Evolutionary conservation across 37 sponge, comb jelly and placozoan genomes (phyloP), one percentile per base, ranked within the genome.

Genomic region (Ianthella basta): DNA sequence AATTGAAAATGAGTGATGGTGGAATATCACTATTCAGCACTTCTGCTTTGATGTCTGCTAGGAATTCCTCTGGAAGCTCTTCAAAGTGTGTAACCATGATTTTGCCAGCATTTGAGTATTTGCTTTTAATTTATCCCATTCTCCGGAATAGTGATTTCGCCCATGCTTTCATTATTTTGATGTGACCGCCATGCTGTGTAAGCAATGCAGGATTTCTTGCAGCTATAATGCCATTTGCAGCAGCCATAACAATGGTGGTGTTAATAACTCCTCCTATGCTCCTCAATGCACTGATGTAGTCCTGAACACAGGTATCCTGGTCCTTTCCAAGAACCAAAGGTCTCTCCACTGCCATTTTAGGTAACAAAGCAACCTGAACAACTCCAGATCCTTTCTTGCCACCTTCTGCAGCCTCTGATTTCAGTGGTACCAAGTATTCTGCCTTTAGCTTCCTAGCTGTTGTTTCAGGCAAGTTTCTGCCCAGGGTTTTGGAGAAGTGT

Each of bases 1-100:
- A 87, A 61, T 90, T 90, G 35, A 82, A 72, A 0, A 87, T 53
- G 8, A 91, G 60, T 25, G 83, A 56, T 23, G 50, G 64, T 38
- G 91, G 91, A 35, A 91, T 91, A 44, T 91, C 91, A 36, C 84
- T 40, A 83, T 63, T 80, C 35, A 80, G 61, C 15, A 91, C 61
- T 38, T 87, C 41, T 5, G 75, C 38, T 15, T 72, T 84, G 32
- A 84, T 32, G 66, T 83, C 85, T 20, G 84, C 80, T 44, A 87
- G 33, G 60, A 87, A 91, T 40, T 91, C 75, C 25, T 66, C 40
- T 41, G 87, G 87, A 36, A 72, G 20, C 29, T 6, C 57, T 20
- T 33, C 69, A 60, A 87, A 91, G 32, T 91, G 55, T 59, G 59
- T 77, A 70, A 74, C 55, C 19, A 24, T 59, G 4, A 87, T 66